These are phyloP conservation scores for Rhagophthalmus giganteus DNA, from an alignment of 2,888 invertebrate genomes.

Conservation along the genomic window DNA sequence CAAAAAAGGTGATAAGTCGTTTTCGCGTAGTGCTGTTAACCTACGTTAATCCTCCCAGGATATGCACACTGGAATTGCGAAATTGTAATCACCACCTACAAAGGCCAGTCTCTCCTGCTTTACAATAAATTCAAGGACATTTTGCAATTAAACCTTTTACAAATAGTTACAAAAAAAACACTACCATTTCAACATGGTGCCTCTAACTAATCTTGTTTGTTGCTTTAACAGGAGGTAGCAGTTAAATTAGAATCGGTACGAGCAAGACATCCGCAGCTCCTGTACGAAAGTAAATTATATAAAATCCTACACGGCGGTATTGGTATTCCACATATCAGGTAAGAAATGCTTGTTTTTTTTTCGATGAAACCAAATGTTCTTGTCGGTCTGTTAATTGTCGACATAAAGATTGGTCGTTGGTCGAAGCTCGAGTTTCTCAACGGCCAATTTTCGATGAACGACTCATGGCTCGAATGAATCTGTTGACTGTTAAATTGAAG, in stretches of 20 bases:
- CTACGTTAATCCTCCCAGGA: too few species aligned
- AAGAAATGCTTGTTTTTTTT: too few species aligned
- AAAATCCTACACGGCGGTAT: constrained; percentile 97
- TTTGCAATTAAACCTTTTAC: constrained; percentile 25
- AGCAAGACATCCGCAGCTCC: constrained; percentile 97
- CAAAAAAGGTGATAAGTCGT: too few species aligned
- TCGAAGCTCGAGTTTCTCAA: too few species aligned
- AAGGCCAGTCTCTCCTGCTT: constrained; percentile 30
- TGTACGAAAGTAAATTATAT: constrained; percentile 99
- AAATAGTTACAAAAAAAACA: constrained; percentile 12
- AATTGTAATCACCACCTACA: constrained; percentile 27
- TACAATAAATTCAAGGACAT: constrained; percentile 29
- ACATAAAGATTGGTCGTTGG: too few species aligned
- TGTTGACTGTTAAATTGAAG: too few species aligned
- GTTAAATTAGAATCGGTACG: constrained; percentile 97
- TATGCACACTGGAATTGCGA: constrained; percentile 16
- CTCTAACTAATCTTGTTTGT: constrained; percentile 28
- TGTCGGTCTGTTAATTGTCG: too few species aligned
- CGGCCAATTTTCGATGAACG: too few species aligned
- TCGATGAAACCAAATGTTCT: too few species aligned
- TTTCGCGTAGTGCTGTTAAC: too few species aligned
- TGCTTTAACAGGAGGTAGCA: constrained; percentile 84
- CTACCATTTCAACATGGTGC: constrained; percentile 1
- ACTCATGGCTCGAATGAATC: too few species aligned
- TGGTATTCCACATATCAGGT: constrained; percentile 95